Evolutionary conservation across 2,888 invertebrate species (phyloP).

Genomic region (Scelioninae gen. 1): DNA sequence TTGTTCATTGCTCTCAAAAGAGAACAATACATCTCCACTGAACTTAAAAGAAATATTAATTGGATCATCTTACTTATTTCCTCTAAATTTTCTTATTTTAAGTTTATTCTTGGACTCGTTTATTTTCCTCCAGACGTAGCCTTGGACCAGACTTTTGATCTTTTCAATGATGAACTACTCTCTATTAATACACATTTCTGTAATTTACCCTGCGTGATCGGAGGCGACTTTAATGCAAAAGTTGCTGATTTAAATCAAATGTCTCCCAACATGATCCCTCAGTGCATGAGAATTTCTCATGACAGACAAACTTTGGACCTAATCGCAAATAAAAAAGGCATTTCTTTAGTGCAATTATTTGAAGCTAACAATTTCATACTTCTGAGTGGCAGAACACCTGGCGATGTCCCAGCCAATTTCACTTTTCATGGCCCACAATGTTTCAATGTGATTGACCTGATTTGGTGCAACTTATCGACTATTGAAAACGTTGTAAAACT

Average conservation of each 20-base stretch:
- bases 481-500: no score
- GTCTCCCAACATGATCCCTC: background rate
- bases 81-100: no score
- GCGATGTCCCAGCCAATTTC: no score
- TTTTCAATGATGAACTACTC: background rate
- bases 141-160: background rate
- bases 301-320: background rate
- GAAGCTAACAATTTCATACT: background rate
- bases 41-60: no score
- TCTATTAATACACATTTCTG: background rate
- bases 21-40: no score
- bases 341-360: background rate
- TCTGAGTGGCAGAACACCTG: background rate
- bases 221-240: background rate
- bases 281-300: background rate
- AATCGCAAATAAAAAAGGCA: background rate
- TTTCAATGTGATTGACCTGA: no score
- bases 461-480: no score
- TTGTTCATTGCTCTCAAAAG: no score
- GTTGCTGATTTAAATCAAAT: background rate
- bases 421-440: no score
- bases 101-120: no score
- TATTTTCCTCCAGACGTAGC: no score
- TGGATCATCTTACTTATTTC: no score
- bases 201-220: background rate